Evolutionary conservation across 2,797 vertebrate species (phyloP).

Genomic region (Pantherophis vulpinus): DNA sequence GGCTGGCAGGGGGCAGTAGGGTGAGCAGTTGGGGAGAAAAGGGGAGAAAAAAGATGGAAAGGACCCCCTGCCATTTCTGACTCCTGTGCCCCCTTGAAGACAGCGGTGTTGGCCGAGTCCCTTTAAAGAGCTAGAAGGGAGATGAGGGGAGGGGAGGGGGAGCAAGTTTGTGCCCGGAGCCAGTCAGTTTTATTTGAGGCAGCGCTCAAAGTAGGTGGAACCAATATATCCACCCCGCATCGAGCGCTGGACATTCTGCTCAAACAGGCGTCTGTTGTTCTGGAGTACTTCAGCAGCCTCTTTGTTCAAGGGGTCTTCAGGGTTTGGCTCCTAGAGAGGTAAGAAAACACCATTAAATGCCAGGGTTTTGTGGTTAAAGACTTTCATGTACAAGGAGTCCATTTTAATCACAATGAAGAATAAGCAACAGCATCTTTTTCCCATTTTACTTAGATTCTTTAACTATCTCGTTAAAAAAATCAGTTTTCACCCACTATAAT

Average conservation of each 20-base stretch:
- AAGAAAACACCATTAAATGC: background rate
- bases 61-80: constrained; percentile 31
- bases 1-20: constrained; percentile 42
- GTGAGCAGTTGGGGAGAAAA: background rate
- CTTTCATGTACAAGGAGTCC: background rate
- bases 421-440: background rate
- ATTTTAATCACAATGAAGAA: background rate
- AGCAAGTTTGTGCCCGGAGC: constrained; percentile 41
- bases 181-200: constrained; percentile 83
- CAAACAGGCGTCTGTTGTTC: constrained; percentile 91
- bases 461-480: too few relatives aligned
- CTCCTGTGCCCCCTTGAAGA: constrained; percentile 22
- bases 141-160: constrained; percentile 39
- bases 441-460: background rate
- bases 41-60: background rate
- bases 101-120: constrained; percentile 29
- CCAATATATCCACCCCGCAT: constrained; percentile 91
- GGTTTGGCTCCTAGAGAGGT: constrained; percentile 85
- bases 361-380: background rate
- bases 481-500: background rate
- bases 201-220: constrained; percentile 93
- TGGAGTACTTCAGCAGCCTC: constrained; percentile 92
- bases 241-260: constrained; percentile 92
- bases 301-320: constrained; percentile 92
- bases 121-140: constrained; percentile 18